Evolutionary conservation across 2,797 vertebrate species (phyloP), one percentile per base, ranked within the genome.

Genomic region (Diceros bicornis): DNA sequence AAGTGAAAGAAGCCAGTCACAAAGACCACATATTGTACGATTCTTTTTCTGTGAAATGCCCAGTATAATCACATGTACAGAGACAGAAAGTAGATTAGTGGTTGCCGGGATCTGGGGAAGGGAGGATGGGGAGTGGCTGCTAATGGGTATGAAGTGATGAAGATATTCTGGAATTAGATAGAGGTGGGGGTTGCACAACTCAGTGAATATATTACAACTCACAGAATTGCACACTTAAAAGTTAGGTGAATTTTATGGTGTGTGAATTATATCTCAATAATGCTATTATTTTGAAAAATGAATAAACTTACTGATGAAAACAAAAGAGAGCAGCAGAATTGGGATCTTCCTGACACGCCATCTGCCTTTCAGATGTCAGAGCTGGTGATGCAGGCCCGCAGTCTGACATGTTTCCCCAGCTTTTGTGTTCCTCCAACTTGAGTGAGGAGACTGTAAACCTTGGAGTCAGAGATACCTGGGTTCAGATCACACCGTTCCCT

Each of bases 351-450:
- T 66, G 27, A 52, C 69, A 6, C 18, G 66, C 17, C 7, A 25
- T 4, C 2, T 23, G n/a, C 27, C 50, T 41, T 66, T 77, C 69
- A 77, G 29, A 27, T 16, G 1, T 77, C 14, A 88, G 44, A 18
- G 18, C n/a, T 52, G 17, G 34, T 2, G 0, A 2, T 11, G 2
- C 0, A 10, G 17, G 14, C 2, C 18, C 6, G 0, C 9, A 69
- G 68, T 41, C 50, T 27, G 27, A 44, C 2, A 13, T 52, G 17
- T 52, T 25, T 25, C 20, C 1, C 41, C 27, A 52, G 0, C 8
- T 66, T 86, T 37, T 83, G 17, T 29, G 47, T 66, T 17, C 13
- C 32, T 86, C 21, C 16, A 27, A 17, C 74, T 52, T 68, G 25
- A 47, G 21, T 4, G 1, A 78, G 18, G 62, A 32, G 23, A 93